These are phyloP conservation scores for Meda fulgida DNA, from an alignment of 2,797 vertebrate genomes.

Conservation along the genomic window DNA sequence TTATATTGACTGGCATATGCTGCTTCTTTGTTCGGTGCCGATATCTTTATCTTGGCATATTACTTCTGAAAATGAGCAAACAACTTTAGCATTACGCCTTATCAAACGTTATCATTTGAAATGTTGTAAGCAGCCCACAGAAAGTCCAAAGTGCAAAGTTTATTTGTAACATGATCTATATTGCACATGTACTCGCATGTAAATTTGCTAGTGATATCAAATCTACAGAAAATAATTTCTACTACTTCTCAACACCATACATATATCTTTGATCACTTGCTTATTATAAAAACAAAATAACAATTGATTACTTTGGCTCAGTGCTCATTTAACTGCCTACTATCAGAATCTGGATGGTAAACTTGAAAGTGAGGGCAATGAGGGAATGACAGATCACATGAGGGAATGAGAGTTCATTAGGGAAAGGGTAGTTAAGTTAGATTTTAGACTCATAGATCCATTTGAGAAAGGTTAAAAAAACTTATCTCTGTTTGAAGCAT, in stretches of 20 bases:
- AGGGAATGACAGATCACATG: neutral
- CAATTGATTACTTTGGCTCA: neutral
- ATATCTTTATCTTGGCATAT: neutral
- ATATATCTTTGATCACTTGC: neutral
- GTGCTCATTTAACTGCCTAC: neutral
- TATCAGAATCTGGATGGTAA: neutral
- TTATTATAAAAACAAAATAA: neutral
- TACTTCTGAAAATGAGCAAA: neutral
- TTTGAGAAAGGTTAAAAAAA: too few species aligned
- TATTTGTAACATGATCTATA: neutral
- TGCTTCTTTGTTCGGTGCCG: neutral
- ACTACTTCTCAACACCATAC: neutral
- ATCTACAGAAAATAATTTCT: neutral
- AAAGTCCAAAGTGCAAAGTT: slow-evolving; percentile 8
- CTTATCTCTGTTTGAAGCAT: too few species aligned
- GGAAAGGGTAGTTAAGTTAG: too few species aligned
- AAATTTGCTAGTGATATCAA: neutral
- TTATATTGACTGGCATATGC: neutral
- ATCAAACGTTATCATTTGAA: too few species aligned
- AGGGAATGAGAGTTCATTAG: neutral
- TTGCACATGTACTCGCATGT: neutral
- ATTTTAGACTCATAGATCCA: too few species aligned
- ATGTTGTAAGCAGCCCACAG: neutral
- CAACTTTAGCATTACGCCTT: neutral
- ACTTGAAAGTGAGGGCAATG: neutral